Base-by-base conservation (phyloP, 64 coral and sea anemone genomes). In the Acropora tenuis region DNA sequence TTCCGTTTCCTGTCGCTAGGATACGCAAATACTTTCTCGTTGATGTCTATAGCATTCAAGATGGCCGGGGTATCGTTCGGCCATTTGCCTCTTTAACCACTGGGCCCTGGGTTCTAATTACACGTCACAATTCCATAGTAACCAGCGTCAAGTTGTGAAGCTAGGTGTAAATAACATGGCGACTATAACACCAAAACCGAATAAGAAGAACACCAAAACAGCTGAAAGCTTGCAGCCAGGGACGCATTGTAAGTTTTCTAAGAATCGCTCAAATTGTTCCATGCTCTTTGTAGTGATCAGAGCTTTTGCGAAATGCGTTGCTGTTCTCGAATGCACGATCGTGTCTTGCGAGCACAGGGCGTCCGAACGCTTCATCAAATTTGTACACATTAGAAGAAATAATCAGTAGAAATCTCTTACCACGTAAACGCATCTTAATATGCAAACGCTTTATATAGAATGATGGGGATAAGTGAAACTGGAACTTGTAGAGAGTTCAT, bases 221-320 rank as follows among this genome's bases (percentile, higher is more conserved):
- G 97, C 94, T 66, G 97, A 99, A n/a, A 69, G 83, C 47, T 77
- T 99, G 5, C 93, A 69, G 47, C 93, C 75, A 88, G 80, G 91
- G 15, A 99, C 97, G 13, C 94, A 99, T 78, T 99, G 97, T 99
- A 91, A 92, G 97, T 93, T 82, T 80, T 45, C 19, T 19, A 59
- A 63, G 2, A 40, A 63, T 79, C 42, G 52, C 59, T 6, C 46
- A 10, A 9, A n/a, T 83, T 11, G 46, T 78, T 42, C 18, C 5
- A 40, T 16, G 40, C 8, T 63, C 17, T 68, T 67, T 30, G 30
- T 30, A 30, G 30, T 30, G 30, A 30, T 30, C 30, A 30, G 30
- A 30, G 30, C 30, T 30, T 30, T 30, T 30, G 30, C 30, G 30
- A 30, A 30, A 55, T 7, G 52, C 10, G 5, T 7, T 10, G 52